Percentiles rank a stretch among this genome's conserved stretches.
phyloP scores from a whole-genome alignment of 2,113 vertebrate genomes.

The Hyla sarda region DNA sequence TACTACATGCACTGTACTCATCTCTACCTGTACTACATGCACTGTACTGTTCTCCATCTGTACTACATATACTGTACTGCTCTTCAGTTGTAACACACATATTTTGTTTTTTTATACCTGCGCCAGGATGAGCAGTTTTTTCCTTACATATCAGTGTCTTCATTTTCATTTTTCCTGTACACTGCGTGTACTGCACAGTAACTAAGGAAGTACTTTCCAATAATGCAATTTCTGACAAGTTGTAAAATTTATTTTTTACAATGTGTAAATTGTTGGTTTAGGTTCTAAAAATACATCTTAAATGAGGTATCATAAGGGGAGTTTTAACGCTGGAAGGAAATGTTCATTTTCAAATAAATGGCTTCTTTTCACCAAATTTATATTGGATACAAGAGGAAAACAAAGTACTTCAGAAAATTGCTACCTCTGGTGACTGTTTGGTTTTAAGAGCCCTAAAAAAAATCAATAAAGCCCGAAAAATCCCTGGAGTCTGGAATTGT shows the following conservation, averaged over 20 bases:
- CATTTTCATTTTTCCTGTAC: background rate
- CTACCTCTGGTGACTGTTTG: slow-evolving; percentile 32
- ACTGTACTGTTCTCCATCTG: too few species aligned
- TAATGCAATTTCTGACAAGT: background rate
- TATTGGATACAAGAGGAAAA: slow-evolving; percentile 41
- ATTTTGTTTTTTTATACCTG: too few species aligned
- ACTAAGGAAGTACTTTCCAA: background rate
- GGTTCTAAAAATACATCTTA: slow-evolving; percentile 10
- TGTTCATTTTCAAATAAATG: background rate
- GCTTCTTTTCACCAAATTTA: slow-evolving; percentile 29
- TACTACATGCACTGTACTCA: too few species aligned
- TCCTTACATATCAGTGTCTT: background rate
- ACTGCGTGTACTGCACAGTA: background rate
- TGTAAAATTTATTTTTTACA: slow-evolving; percentile 4
- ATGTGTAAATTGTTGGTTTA: slow-evolving; percentile 12
- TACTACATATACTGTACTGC: too few species aligned
- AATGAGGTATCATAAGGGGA: background rate
- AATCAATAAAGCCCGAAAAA: slow-evolving; percentile 8
- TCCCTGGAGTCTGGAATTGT: slow-evolving; percentile 17
- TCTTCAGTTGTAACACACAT: too few species aligned
- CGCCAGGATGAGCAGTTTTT: background rate
- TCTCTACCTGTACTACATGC: too few species aligned
- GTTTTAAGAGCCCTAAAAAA: slow-evolving; percentile 30
- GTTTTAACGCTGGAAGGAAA: background rate
- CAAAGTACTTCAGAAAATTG: slow-evolving; percentile 50